Conservation (phyloP, 2,888 invertebrate genomes). For the Limnephilus rhombicus region DNA sequence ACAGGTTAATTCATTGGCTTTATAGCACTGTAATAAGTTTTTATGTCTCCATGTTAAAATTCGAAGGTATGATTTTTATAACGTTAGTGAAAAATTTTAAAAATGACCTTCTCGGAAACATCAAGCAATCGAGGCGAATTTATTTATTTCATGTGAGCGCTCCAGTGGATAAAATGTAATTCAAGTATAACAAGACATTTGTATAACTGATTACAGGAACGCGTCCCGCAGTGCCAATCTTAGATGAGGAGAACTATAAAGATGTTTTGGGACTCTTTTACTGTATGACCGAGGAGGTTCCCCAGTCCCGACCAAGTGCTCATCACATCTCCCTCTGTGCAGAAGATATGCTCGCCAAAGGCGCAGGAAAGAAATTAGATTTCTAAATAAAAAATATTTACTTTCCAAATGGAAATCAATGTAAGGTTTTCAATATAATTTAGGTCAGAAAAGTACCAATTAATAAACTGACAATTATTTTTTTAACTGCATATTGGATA, state of each 20-base stretch:
- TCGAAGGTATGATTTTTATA: too few relatives aligned
- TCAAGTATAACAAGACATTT: not conserved
- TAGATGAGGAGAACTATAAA: constrained; percentile 79
- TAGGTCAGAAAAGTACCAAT: not conserved
- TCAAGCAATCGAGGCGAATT: too few relatives aligned
- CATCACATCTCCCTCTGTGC: constrained; percentile 75
- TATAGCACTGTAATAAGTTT: too few relatives aligned
- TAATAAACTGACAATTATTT: too few relatives aligned
- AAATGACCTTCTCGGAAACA: too few relatives aligned
- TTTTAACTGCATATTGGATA: not conserved
- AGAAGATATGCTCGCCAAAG: constrained; percentile 69
- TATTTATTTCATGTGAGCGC: too few relatives aligned
- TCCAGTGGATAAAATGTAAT: not conserved
- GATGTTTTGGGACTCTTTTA: constrained; percentile 83
- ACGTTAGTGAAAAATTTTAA: too few relatives aligned
- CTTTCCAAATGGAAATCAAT: not conserved
- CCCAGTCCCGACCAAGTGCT: constrained; percentile 80
- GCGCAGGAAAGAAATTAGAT: constrained; percentile 23
- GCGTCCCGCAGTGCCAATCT: constrained; percentile 83
- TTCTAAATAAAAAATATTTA: constrained; percentile 36
- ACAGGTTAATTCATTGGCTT: too few relatives aligned
- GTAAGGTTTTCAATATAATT: not conserved
- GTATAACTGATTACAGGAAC: constrained; percentile 76
- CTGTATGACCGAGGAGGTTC: constrained; percentile 82
- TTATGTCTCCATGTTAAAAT: too few relatives aligned